phyloP scores from a whole-genome alignment of 2,797 vertebrate species.

The Bradypodion pumilum region DNA sequence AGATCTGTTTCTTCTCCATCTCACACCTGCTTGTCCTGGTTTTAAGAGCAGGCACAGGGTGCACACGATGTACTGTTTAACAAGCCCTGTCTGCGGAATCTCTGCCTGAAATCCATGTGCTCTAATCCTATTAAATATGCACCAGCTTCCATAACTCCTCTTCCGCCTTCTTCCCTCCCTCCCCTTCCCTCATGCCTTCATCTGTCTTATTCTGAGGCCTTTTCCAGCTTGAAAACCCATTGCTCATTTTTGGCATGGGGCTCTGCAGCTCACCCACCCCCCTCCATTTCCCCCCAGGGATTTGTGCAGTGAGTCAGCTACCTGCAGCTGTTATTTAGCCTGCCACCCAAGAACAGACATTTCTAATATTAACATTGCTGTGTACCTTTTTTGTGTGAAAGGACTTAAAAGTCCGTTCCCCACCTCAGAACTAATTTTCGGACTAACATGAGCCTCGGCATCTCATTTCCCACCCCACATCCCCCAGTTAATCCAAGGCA shows the following conservation, averaged over 20 bases:
- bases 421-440: constrained; percentile 2
- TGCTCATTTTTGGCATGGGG: constrained; percentile 62
- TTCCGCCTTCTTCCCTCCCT: constrained; percentile 42
- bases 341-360: constrained; percentile 73
- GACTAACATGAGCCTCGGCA: not conserved
- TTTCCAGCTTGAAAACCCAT: constrained; percentile 64
- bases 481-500: not conserved
- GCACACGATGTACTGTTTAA: constrained; percentile 52
- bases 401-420: constrained; percentile 14
- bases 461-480: no score
- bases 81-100: constrained; percentile 56
- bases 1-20: constrained; percentile 13
- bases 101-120: constrained; percentile 57
- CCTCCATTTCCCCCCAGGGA: constrained; percentile 26
- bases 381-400: constrained; percentile 44
- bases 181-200: constrained; percentile 9
- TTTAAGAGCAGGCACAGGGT: constrained; percentile 4
- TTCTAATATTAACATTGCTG: constrained; percentile 57
- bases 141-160: constrained; percentile 58
- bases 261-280: constrained; percentile 37
- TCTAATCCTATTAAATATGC: constrained; percentile 73
- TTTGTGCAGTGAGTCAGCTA: constrained; percentile 71
- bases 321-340: constrained; percentile 71
- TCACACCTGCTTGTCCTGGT: constrained; percentile 4
- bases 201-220: constrained; percentile 30